These are phyloP conservation scores for Pachyseris speciosa DNA, from an alignment of 64 coral and sea anemone genomes.

Conservation along the genomic window DNA sequence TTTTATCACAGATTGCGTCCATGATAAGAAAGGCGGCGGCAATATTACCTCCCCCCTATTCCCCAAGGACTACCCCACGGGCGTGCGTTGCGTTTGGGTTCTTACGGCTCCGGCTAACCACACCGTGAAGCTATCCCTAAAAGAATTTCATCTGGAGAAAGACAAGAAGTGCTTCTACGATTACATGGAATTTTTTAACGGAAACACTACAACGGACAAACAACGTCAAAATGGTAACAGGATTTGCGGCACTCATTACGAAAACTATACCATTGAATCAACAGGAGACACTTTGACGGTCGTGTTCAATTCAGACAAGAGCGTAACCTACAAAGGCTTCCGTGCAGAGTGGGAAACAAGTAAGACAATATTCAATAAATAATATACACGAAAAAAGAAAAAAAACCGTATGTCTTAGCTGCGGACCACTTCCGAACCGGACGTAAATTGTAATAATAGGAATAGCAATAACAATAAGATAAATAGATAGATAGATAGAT, in stretches of 20 bases:
- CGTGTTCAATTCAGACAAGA: conserved; percentile 69
- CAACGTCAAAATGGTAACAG: not conserved
- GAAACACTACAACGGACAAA: not conserved
- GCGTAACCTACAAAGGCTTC: conserved; percentile 62
- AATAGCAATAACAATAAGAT: too few species aligned
- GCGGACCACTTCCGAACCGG: too few species aligned
- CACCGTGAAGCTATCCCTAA: conserved; percentile 57
- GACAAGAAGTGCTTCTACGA: conserved; percentile 97
- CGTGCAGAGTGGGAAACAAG: conserved; percentile 37
- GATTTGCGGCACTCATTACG: not conserved
- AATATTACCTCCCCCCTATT: conserved; percentile 55
- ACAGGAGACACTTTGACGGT: conserved; percentile 57
- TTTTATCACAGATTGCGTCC: not conserved
- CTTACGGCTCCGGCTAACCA: conserved; percentile 56
- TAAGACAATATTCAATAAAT: not conserved
- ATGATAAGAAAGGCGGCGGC: not conserved
- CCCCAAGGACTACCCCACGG: conserved; percentile 39
- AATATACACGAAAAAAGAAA: not conserved
- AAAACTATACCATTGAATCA: conserved; percentile 21
- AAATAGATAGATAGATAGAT: too few species aligned
- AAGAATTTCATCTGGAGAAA: conserved; percentile 66
- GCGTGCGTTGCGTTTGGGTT: conserved; percentile 39
- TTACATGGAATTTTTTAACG: conserved; percentile 77
- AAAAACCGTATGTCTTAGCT: too few species aligned
- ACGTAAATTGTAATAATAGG: too few species aligned